These are phyloP conservation scores for Echiichthys vipera DNA, from an alignment of 2,797 vertebrate species.

Conservation along the genomic window DNA sequence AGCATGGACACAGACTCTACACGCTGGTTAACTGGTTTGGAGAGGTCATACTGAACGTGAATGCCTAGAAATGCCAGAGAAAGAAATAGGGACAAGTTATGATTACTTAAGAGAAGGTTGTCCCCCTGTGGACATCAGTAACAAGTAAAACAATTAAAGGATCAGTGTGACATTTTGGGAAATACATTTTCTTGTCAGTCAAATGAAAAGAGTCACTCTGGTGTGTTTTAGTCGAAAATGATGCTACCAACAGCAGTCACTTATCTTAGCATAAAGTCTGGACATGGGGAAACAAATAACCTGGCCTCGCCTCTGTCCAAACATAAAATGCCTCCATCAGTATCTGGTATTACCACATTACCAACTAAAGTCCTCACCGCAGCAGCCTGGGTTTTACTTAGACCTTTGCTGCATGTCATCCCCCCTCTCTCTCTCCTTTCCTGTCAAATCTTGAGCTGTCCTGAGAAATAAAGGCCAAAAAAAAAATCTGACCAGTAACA, in stretches of 20 bases:
- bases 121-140: too few relatives aligned
- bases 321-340: too few relatives aligned
- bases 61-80: conserved; percentile 47
- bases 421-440: too few relatives aligned
- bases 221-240: neutral
- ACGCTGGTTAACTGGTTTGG: conserved; percentile 55
- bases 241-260: neutral
- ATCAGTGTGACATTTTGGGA: neutral
- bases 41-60: conserved; percentile 52
- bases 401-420: too few relatives aligned
- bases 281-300: neutral
- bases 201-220: neutral
- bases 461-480: too few relatives aligned
- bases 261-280: neutral
- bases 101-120: neutral
- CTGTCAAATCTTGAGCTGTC: too few relatives aligned
- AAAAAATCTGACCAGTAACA: neutral
- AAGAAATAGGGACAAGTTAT: neutral
- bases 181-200: neutral
- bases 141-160: too few relatives aligned
- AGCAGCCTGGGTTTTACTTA: too few relatives aligned
- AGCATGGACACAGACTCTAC: conserved; percentile 45
- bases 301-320: neutral
- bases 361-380: too few relatives aligned
- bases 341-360: neutral